Evolutionary conservation across 2,113 vertebrate species (phyloP).

Genomic region (Rutilus rutilus): DNA sequence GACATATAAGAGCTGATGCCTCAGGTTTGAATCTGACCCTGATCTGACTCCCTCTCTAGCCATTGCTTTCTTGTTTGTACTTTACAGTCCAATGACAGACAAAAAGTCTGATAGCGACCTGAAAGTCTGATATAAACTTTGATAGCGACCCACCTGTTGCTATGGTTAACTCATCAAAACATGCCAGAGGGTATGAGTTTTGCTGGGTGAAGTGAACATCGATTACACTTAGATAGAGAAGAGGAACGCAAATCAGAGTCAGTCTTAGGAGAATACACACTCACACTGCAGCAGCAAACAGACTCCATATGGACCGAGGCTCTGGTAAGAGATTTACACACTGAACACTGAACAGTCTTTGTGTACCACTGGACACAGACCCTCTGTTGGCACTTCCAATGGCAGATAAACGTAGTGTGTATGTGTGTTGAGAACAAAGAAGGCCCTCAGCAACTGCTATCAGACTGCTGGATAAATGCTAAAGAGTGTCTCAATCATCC

Average conservation of each 20-base stretch:
- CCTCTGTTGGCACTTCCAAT: conserved; percentile 43
- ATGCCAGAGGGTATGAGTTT: background rate
- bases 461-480: conserved; percentile 58
- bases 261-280: background rate
- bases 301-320: conserved; percentile 2
- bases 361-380: conserved; percentile 31
- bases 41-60: too few species aligned
- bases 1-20: background rate
- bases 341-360: conserved; percentile 37
- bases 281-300: background rate
- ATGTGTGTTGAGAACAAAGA: conserved; percentile 57
- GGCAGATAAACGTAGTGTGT: conserved; percentile 49
- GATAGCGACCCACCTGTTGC: background rate
- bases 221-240: background rate
- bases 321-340: background rate
- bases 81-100: too few species aligned
- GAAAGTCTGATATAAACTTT: too few species aligned
- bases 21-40: background rate
- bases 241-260: conserved; percentile 4
- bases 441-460: conserved; percentile 60
- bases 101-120: too few species aligned
- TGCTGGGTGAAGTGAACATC: background rate
- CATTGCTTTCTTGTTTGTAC: too few species aligned
- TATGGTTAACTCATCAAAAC: conserved; percentile 1
- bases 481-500: conserved; percentile 63